Evolutionary conservation across 2,888 invertebrate species (phyloP).

Genomic region (Syrista parreyssii): DNA sequence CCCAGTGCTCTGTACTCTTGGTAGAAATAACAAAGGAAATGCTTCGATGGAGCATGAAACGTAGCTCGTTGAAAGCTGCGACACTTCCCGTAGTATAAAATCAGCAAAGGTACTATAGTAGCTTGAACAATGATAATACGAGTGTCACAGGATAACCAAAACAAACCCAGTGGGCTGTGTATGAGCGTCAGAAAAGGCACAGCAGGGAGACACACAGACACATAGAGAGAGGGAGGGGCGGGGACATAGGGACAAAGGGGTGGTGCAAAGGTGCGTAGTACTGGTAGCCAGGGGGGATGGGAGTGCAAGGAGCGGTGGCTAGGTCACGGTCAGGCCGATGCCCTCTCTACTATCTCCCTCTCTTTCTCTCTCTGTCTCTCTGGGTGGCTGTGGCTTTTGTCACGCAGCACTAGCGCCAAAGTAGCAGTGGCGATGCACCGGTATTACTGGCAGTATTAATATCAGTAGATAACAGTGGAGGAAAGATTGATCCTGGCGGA

Average conservation of each 20-base stretch:
- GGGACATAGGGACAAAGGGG: conserved; percentile 15
- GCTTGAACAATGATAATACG: background rate
- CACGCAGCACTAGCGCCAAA: background rate
- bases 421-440: background rate
- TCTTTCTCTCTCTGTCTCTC: conserved; percentile 12
- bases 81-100: background rate
- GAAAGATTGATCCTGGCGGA: background rate
- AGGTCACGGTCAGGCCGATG: conserved; percentile 66
- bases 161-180: background rate
- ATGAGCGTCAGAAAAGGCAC: background rate
- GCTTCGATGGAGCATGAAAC: background rate
- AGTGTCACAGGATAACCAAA: background rate
- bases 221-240: no score
- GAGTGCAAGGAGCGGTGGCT: conserved; percentile 53
- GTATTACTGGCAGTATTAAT: background rate
- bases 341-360: conserved; percentile 43
- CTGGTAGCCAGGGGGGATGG: conserved; percentile 25
- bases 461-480: background rate
- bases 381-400: conserved; percentile 7
- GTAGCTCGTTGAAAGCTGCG: background rate
- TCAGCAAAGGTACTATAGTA: background rate
- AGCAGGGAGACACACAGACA: background rate
- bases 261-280: conserved; percentile 6
- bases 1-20: background rate
- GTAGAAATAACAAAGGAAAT: background rate